Evolutionary conservation across 2,888 invertebrate species (phyloP).

Genomic region (Cryptocheilus praepositus): DNA sequence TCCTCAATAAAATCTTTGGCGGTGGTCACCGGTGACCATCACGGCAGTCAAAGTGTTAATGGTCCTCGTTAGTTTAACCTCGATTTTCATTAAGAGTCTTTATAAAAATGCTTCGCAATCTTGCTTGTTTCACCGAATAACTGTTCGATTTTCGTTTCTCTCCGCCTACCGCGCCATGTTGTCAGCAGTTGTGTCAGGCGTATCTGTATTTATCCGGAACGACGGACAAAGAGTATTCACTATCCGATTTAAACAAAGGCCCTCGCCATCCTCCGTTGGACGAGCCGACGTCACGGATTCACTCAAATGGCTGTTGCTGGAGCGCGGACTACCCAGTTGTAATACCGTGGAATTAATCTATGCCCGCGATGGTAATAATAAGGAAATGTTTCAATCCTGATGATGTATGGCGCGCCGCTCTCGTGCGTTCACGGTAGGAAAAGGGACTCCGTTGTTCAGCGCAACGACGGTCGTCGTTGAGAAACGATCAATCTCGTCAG

Average conservation of each 20-base stretch:
- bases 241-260: conserved; percentile 61
- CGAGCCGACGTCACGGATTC: conserved; percentile 44
- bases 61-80: too few species aligned
- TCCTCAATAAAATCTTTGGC: too few species aligned
- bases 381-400: conserved; percentile 74
- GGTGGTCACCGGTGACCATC: too few species aligned
- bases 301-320: conserved; percentile 47
- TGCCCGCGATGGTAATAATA: conserved; percentile 73
- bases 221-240: conserved; percentile 47
- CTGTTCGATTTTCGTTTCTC: too few species aligned
- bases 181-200: not conserved
- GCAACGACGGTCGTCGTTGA: conserved; percentile 56
- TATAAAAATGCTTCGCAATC: too few species aligned
- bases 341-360: conserved; percentile 73
- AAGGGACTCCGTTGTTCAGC: conserved; percentile 53
- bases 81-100: too few species aligned
- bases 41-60: too few species aligned
- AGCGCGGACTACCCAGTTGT: conserved; percentile 53
- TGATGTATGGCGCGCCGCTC: conserved; percentile 67
- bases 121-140: too few species aligned
- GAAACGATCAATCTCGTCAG: conserved; percentile 61
- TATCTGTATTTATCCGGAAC: not conserved
- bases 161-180: not conserved
- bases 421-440: conserved; percentile 48
- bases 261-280: conserved; percentile 20